Percentiles rank a stretch among this genome's conserved stretches.
phyloP scores from a whole-genome alignment of 2,888 invertebrate species.

The Teinopalpus imperialis region DNA sequence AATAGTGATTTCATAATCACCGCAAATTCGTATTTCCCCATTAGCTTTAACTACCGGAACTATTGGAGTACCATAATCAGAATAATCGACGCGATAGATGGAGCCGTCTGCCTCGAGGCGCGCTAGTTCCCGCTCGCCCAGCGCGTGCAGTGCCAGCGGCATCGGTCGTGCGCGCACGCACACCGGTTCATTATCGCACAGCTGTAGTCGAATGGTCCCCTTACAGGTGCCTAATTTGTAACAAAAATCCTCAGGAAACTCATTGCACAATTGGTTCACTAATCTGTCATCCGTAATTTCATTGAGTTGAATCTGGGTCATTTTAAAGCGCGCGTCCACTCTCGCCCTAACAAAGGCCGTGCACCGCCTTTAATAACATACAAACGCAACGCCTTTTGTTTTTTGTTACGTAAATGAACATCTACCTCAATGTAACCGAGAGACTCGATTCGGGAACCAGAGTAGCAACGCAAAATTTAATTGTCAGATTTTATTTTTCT shows the following conservation, averaged over 20 bases:
- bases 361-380: no score
- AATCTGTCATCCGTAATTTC: slow-evolving; percentile 11
- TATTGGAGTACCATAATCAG: slow-evolving; percentile 25
- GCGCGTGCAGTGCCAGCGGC: slow-evolving; percentile 24
- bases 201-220: slow-evolving; percentile 16
- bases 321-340: slow-evolving; percentile 18
- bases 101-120: slow-evolving; percentile 30
- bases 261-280: slow-evolving; percentile 15
- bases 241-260: slow-evolving; percentile 23
- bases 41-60: no score
- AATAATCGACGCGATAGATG: slow-evolving; percentile 34
- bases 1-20: slow-evolving; percentile 30
- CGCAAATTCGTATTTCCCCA: slow-evolving; percentile 30
- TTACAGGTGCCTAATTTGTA: slow-evolving; percentile 24
- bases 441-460: no score
- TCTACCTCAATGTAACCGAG: no score
- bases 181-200: slow-evolving; percentile 20
- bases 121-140: no score
- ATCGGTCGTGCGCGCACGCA: slow-evolving; percentile 21
- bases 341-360: no score
- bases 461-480: no score
- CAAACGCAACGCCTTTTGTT: no score
- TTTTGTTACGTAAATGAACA: not conserved
- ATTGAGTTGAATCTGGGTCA: no score
- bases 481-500: no score